Conservation (phyloP, 2,888 invertebrate species). For the Ryuthela nishihirai region DNA sequence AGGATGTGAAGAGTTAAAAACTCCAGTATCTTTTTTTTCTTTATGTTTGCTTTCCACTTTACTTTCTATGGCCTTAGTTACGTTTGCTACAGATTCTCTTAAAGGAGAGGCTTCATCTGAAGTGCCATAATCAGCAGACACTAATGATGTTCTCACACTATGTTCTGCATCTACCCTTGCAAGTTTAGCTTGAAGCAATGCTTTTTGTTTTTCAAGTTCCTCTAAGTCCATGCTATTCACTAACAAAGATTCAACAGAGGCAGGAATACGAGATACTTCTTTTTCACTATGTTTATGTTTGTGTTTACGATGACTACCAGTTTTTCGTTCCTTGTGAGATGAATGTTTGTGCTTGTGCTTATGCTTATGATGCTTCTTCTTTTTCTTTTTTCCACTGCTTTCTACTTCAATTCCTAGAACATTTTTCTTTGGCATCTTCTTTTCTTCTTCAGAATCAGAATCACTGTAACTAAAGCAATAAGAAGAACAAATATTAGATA, state of each 20-base stretch:
- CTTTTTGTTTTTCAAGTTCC: conserved; percentile 50
- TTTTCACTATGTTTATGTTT: conserved; percentile 28
- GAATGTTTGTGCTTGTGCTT: conserved; percentile 36
- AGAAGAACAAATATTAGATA: no score
- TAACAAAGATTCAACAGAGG: background rate
- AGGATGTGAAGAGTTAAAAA: no score
- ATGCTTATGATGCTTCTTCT: conserved; percentile 35
- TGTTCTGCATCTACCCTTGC: conserved; percentile 29
- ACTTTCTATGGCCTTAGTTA: no score
- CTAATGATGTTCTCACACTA: conserved; percentile 7
- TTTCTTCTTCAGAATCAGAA: conserved; percentile 18
- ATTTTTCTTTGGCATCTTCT: background rate
- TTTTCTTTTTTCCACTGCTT: conserved; percentile 24
- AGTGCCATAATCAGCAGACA: conserved; percentile 31
- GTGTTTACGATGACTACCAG: background rate
- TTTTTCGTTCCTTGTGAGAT: conserved; percentile 25
- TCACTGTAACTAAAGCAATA: conserved; percentile 8
- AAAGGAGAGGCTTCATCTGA: conserved; percentile 27
- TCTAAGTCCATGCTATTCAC: conserved; percentile 45
- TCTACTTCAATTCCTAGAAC: background rate
- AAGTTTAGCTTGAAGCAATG: conserved; percentile 49
- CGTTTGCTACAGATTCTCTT: no score
- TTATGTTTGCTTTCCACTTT: no score
- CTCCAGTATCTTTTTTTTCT: no score
- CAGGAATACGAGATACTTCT: background rate